These are phyloP conservation scores for Megastigmus dorsalis DNA, from an alignment of 2,888 invertebrate species.

Conservation along the genomic window DNA sequence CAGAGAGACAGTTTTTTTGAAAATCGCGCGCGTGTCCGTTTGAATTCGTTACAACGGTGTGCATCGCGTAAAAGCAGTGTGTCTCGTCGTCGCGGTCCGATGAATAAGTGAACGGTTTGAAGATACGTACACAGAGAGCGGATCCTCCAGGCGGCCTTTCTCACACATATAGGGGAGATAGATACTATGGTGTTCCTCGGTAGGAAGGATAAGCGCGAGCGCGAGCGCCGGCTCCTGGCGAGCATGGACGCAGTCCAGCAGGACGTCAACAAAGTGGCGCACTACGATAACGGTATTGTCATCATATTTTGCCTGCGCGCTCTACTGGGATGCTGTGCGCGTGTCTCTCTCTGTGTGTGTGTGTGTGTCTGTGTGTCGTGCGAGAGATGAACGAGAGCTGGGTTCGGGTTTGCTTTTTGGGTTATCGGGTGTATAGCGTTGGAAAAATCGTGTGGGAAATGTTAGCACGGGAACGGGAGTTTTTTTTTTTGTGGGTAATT, in stretches of 20 bases:
- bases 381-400: too few relatives aligned
- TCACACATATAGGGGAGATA: not conserved
- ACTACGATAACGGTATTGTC: constrained; percentile 70
- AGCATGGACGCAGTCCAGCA: constrained; percentile 67
- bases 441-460: too few relatives aligned
- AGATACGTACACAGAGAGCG: too few relatives aligned
- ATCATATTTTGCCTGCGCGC: not conserved
- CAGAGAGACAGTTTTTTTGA: too few relatives aligned
- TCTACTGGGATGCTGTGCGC: too few relatives aligned
- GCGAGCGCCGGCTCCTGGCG: constrained; percentile 67
- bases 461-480: too few relatives aligned
- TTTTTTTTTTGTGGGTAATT: too few relatives aligned
- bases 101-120: not conserved
- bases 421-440: too few relatives aligned
- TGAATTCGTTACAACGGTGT: too few relatives aligned
- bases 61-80: too few relatives aligned
- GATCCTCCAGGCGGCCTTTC: not conserved
- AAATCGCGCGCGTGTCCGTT: not conserved
- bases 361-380: not conserved
- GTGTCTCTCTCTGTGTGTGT: constrained; percentile 1
- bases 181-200: constrained; percentile 50
- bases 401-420: too few relatives aligned
- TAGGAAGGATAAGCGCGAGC: constrained; percentile 67
- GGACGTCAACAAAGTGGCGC: constrained; percentile 66
- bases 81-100: not conserved